Conservation (phyloP, 2,888 invertebrate species). For the Blastobasis lacticolella region DNA sequence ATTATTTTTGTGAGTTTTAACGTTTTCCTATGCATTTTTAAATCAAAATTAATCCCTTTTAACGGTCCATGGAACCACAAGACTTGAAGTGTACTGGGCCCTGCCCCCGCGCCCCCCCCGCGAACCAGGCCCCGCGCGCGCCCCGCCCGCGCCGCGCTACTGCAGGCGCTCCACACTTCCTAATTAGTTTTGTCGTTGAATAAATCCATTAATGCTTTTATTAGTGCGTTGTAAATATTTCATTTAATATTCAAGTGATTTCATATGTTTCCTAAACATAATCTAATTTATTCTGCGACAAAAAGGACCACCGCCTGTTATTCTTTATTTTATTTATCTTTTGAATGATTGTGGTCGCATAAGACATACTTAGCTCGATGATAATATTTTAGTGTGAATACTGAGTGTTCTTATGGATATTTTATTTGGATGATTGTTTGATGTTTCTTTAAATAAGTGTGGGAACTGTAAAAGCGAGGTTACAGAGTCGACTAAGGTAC, state of each 20-base stretch:
- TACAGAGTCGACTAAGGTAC: slow-evolving; percentile 24
- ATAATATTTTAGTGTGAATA: slow-evolving; percentile 45
- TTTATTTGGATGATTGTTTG: slow-evolving; percentile 50
- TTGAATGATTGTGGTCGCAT: slow-evolving; percentile 58
- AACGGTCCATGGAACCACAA: no score
- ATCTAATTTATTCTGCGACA: slow-evolving; percentile 20
- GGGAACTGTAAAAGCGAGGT: slow-evolving; percentile 43
- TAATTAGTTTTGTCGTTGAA: slow-evolving; percentile 8
- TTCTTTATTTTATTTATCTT: slow-evolving; percentile 49
- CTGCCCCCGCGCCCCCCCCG: no score
- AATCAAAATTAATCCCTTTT: not conserved
- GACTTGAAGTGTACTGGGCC: slow-evolving; percentile 20
- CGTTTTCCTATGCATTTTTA: slow-evolving; percentile 36
- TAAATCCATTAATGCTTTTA: not conserved
- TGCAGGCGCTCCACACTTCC: slow-evolving; percentile 29
- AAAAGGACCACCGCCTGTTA: slow-evolving; percentile 42
- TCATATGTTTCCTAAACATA: not conserved
- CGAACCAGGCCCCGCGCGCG: no score
- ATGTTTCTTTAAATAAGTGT: slow-evolving; percentile 48
- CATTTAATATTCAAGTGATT: not conserved
- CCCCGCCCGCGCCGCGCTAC: slow-evolving; percentile 2
- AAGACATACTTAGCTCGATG: slow-evolving; percentile 36
- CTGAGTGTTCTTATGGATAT: slow-evolving; percentile 50
- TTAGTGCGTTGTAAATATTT: no score
- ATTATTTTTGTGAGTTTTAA: slow-evolving; percentile 27